A percentile compares a stretch with the other conserved stretches of the same genome.
phyloP scores from a whole-genome alignment of 2,113 vertebrate species.

The Nipponia nippon region DNA sequence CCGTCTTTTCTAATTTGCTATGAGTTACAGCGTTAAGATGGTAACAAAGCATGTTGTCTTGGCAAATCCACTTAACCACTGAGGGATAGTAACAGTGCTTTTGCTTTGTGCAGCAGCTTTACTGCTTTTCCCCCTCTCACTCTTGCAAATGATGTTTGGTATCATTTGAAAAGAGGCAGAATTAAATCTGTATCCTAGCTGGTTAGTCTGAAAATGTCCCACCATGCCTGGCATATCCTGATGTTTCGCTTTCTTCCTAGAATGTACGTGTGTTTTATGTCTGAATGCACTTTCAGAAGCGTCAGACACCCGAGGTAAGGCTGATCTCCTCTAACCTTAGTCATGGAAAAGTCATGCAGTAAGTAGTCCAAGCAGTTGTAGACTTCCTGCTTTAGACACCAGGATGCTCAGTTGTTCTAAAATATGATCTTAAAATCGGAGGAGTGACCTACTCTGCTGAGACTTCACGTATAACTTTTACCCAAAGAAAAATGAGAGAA shows the following conservation, averaged over 20 bases:
- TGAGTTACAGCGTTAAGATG: not conserved
- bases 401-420: not conserved
- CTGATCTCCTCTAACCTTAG: not conserved
- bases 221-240: not conserved
- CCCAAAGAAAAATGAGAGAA: not conserved
- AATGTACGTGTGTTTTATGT: rapidly evolving
- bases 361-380: not conserved
- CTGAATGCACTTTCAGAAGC: not conserved
- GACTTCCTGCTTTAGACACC: not conserved
- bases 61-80: not conserved
- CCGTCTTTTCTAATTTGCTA: not conserved
- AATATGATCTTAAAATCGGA: not conserved
- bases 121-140: not conserved
- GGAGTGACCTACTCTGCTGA: not conserved
- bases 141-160: not conserved
- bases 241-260: not conserved
- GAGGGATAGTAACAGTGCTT: not conserved
- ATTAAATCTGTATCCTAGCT: not conserved
- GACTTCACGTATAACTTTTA: not conserved
- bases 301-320: not conserved
- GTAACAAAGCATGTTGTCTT: not conserved
- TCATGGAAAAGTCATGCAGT: not conserved
- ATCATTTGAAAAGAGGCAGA: not conserved
- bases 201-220: not conserved
- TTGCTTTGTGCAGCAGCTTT: not conserved